phyloP scores from a whole-genome alignment of 1,140 invertebrate genomes.

The Heliconius eleuchia region DNA sequence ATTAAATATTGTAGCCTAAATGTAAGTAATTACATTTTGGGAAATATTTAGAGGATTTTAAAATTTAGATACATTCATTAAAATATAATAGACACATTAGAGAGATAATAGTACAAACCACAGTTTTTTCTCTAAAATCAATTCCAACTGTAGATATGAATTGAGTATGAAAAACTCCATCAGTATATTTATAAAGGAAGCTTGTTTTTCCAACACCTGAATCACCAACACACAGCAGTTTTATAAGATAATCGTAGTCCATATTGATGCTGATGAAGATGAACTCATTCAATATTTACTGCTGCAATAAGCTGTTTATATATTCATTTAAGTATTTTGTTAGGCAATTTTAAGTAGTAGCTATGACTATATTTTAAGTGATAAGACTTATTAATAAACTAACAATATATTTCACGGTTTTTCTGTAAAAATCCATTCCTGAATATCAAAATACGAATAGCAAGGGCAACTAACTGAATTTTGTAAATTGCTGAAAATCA shows the following conservation, averaged over 20 bases:
- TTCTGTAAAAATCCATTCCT: slow-evolving; percentile 3
- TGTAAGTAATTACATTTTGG: not conserved
- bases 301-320: not conserved
- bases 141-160: slow-evolving; percentile 99
- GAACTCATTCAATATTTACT: slow-evolving; percentile 1
- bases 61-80: too few relatives aligned
- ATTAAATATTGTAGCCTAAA: not conserved
- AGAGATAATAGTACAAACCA: slow-evolving; percentile 85
- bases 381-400: not conserved
- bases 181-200: slow-evolving; percentile 97
- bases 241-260: slow-evolving; percentile 98
- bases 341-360: not conserved
- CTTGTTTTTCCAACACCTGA: slow-evolving; percentile 97
- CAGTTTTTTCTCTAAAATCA: slow-evolving; percentile 97
- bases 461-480: not conserved
- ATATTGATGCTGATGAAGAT: slow-evolving; percentile 59
- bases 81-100: too few relatives aligned
- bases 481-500: slow-evolving; percentile 12
- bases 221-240: slow-evolving; percentile 96
- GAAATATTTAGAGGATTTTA: not conserved
- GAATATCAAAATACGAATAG: not conserved
- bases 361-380: not conserved
- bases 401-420: not conserved
- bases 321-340: not conserved
- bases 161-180: slow-evolving; percentile 93